A percentile compares a stretch with the other conserved stretches of the same genome.
These are phyloP conservation scores for Cheirogaleus medius DNA, from an alignment of 2,113 vertebrate genomes.

Conservation along the genomic window DNA sequence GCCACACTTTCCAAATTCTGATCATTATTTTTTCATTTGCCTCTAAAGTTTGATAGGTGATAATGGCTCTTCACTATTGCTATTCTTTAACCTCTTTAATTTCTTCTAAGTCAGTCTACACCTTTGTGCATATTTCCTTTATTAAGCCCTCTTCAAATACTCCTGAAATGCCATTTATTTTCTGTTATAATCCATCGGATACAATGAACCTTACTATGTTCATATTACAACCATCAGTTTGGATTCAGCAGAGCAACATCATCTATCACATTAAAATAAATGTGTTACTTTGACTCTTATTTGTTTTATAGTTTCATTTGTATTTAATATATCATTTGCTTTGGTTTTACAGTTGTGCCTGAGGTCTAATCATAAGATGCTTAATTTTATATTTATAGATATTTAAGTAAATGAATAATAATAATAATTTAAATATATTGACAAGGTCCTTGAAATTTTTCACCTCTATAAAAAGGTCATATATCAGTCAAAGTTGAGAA, in stretches of 20 bases:
- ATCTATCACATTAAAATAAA: conserved; percentile 54
- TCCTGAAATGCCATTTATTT: conserved; percentile 27
- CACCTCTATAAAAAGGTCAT: neutral
- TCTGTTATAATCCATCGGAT: neutral
- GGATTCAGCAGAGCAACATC: neutral
- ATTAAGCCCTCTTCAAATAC: neutral
- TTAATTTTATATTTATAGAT: neutral
- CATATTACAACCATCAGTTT: neutral
- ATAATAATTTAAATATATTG: neutral
- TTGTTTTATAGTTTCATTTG: conserved; percentile 18
- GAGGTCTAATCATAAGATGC: neutral
- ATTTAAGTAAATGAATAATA: conserved; percentile 16
- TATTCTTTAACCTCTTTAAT: neutral
- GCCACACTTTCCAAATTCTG: neutral
- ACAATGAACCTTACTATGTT: neutral
- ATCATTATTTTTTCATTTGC: neutral
- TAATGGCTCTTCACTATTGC: neutral
- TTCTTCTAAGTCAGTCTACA: neutral
- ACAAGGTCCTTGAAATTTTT: neutral
- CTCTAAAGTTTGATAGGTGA: neutral
- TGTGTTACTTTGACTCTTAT: conserved; percentile 6
- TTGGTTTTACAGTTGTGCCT: neutral
- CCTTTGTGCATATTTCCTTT: neutral
- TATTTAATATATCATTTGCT: conserved; percentile 33
- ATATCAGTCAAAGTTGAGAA: conserved; percentile 1